Evolutionary conservation across 2,797 vertebrate genomes (phyloP).

Genomic region (Sebastes steindachneri): DNA sequence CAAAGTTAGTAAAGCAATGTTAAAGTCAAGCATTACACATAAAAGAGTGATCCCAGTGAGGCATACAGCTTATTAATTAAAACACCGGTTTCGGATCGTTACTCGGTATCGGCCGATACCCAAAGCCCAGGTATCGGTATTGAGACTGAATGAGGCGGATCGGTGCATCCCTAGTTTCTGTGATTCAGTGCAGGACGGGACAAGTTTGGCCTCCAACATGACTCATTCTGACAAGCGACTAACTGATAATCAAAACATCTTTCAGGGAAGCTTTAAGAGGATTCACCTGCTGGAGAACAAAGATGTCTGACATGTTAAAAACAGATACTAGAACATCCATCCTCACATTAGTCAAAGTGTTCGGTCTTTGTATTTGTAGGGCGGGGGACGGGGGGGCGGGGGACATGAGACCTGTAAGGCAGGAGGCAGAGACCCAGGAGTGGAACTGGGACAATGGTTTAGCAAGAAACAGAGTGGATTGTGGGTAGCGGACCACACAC

Average conservation of each 20-base stretch:
- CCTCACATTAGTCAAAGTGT: not conserved
- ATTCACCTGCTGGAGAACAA: not conserved
- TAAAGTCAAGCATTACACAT: too few relatives aligned
- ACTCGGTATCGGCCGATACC: too few relatives aligned
- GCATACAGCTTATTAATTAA: too few relatives aligned
- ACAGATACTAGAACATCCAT: not conserved
- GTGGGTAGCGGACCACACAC: slow-evolving; percentile 73
- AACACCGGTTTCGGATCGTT: too few relatives aligned
- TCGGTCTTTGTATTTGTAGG: not conserved
- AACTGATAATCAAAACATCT: not conserved
- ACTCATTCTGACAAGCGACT: not conserved
- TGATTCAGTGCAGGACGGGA: not conserved
- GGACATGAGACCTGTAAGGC: not conserved
- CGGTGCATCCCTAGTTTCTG: not conserved
- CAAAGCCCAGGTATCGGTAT: too few relatives aligned
- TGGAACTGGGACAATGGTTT: slow-evolving; percentile 31
- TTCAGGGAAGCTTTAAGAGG: not conserved
- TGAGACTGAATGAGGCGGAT: too few relatives aligned
- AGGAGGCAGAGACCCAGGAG: slow-evolving; percentile 8
- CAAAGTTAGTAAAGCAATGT: too few relatives aligned
- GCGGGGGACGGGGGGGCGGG: not conserved
- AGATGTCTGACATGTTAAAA: not conserved
- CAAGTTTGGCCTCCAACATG: not conserved
- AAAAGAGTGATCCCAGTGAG: too few relatives aligned
- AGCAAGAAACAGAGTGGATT: slow-evolving; percentile 24